Evolutionary conservation across 2,888 invertebrate genomes (phyloP).

Genomic region (Pterobdella sp.): DNA sequence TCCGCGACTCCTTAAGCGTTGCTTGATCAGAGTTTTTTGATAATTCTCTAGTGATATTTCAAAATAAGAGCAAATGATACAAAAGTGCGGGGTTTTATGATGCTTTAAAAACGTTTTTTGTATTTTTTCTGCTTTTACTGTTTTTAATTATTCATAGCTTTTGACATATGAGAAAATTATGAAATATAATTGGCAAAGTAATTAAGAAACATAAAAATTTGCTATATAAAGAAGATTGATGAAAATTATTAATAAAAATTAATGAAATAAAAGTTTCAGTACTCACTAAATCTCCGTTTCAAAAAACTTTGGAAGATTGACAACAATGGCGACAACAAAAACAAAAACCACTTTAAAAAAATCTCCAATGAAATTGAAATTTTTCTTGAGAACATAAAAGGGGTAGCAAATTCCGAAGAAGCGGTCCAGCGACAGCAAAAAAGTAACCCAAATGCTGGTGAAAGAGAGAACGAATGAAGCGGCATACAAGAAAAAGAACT

Average conservation of each 20-base stretch:
- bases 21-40: no score
- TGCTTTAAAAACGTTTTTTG: not conserved
- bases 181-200: not conserved
- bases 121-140: not conserved
- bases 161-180: not conserved
- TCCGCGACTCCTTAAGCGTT: no score
- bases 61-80: no score
- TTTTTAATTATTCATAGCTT: not conserved
- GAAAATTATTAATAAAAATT: not conserved
- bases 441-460: constrained; percentile 31
- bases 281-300: constrained; percentile 28
- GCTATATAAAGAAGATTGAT: not conserved
- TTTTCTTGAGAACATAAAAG: constrained; percentile 14
- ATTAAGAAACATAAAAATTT: not conserved
- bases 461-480: constrained; percentile 19
- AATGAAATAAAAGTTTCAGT: not conserved
- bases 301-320: constrained; percentile 31
- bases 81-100: not conserved
- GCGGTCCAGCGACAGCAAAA: constrained; percentile 31
- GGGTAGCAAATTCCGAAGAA: constrained; percentile 33
- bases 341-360: constrained; percentile 15
- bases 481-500: constrained; percentile 10
- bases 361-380: not conserved
- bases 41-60: no score
- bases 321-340: constrained; percentile 15